phyloP scores from a whole-genome alignment of 2,888 invertebrate genomes.

The Miltochrista miniata region DNA sequence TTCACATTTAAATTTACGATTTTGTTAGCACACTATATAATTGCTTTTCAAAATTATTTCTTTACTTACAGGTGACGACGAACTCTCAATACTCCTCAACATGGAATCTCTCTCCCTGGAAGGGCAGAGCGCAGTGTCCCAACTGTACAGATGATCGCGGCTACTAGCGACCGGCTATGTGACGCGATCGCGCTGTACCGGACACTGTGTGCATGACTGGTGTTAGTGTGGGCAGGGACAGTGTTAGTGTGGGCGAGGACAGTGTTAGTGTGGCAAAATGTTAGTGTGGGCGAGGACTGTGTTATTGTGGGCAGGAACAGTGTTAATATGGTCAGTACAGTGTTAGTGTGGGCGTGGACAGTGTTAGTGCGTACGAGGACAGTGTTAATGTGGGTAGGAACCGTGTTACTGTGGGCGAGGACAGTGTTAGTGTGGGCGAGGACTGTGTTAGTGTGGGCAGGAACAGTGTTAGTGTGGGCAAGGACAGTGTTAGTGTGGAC shows the following conservation, averaged over 20 bases:
- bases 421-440: not conserved
- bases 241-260: not conserved
- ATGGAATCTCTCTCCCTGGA: conserved; percentile 40
- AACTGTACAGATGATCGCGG: conserved; percentile 58
- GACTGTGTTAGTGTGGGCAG: not conserved
- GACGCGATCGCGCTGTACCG: conserved; percentile 50
- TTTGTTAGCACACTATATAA: no score
- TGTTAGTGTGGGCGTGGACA: not conserved
- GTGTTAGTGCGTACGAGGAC: not conserved
- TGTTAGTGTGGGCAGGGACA: not conserved
- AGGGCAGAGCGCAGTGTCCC: conserved; percentile 45
- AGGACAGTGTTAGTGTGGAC: no score
- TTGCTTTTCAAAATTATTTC: no score
- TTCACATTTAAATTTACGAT: no score
- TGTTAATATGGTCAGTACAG: not conserved
- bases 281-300: not conserved
- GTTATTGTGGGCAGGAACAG: not conserved
- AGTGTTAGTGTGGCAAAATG: no score
- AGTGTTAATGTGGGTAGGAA: no score
- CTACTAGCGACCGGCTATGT: conserved; percentile 43
- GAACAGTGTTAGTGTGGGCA: not conserved
- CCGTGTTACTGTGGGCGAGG: not conserved
- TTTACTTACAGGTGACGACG: conserved; percentile 38
- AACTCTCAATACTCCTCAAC: conserved; percentile 48
- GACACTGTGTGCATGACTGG: conserved; percentile 54